Conservation (phyloP, 2,888 invertebrate species). For the Sinodicranocentrus sp. region DNA sequence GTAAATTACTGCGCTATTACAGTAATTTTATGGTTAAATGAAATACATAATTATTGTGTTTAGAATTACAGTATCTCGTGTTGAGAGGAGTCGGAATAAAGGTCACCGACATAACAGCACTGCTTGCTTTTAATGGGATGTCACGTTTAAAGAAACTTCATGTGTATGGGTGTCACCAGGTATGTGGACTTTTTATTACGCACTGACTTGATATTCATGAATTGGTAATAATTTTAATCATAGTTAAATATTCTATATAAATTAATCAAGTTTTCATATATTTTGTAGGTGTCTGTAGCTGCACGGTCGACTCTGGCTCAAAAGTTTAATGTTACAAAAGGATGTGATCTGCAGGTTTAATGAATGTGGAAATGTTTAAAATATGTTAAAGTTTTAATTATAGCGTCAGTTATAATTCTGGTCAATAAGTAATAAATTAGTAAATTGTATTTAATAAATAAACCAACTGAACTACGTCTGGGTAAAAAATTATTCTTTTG, state of each 20-base stretch:
- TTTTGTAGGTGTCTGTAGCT: constrained; percentile 46
- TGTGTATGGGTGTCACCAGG: constrained; percentile 73
- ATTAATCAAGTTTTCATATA: not conserved
- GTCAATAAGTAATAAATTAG: no score
- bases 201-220: no score
- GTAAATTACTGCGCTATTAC: not conserved
- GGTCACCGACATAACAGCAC: constrained; percentile 71
- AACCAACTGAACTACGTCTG: no score
- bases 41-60: not conserved
- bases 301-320: constrained; percentile 52
- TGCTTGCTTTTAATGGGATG: constrained; percentile 71
- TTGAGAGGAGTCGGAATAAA: constrained; percentile 75
- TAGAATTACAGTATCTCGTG: constrained; percentile 66
- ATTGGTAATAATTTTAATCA: not conserved
- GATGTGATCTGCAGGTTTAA: constrained; percentile 68
- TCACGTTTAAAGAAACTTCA: constrained; percentile 72
- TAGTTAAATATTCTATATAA: not conserved
- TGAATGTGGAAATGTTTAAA: no score
- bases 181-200: not conserved
- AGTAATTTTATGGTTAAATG: not conserved
- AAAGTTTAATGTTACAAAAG: constrained; percentile 59
- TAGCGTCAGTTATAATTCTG: no score
- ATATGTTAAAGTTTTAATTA: no score
- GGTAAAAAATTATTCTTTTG: no score
- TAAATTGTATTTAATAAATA: no score